A percentile compares a stretch with the other conserved stretches of the same genome.
Conservation (phyloP, 2,888 invertebrate genomes). For the Parnassius orleans region DNA sequence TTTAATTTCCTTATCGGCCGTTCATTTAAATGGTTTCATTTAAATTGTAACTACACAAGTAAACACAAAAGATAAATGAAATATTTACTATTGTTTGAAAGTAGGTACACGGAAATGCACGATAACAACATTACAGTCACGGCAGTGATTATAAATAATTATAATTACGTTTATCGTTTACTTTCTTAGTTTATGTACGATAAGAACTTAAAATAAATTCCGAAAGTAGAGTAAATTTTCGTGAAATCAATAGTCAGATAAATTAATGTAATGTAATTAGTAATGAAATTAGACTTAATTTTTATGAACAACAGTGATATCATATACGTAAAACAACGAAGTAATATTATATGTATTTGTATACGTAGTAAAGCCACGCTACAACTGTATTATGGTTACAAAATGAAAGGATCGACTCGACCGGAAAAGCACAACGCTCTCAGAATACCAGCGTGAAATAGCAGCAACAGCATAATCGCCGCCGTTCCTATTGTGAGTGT, state of each 20-base stretch:
- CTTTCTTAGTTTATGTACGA: neutral
- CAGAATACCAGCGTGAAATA: no score
- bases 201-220: conserved; percentile 1
- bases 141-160: conserved; percentile 2
- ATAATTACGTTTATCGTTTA: neutral
- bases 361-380: no score
- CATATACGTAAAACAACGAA: no score
- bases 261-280: no score
- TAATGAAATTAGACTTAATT: no score
- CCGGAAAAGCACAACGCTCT: no score
- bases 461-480: no score
- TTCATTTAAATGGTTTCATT: conserved; percentile 15
- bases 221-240: neutral
- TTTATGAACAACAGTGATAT: no score
- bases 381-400: no score
- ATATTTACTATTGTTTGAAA: conserved; percentile 11
- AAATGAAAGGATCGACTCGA: no score
- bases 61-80: conserved; percentile 15
- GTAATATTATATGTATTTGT: no score
- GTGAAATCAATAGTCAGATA: conserved; percentile 9
- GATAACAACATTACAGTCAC: conserved; percentile 6
- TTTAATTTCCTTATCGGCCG: conserved; percentile 19
- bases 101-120: conserved; percentile 7
- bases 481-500: no score
- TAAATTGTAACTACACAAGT: conserved; percentile 9